Evolutionary conservation across 1,140 invertebrate genomes (phyloP).

Genomic region (Bicyclus anynana): DNA sequence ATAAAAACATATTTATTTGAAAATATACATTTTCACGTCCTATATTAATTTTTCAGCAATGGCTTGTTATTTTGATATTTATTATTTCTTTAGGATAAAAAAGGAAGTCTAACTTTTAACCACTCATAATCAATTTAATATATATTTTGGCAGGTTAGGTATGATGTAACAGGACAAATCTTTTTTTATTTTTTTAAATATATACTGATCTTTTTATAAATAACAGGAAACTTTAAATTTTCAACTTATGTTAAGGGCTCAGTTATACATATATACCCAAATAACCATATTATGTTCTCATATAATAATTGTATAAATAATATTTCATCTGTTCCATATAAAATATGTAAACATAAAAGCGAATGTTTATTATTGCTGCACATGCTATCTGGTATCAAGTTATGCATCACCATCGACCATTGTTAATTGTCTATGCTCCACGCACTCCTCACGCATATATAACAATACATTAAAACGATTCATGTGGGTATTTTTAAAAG

Average conservation of each 20-base stretch:
- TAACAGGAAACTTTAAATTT: too few relatives aligned
- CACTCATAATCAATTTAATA: not conserved
- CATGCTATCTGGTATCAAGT: not conserved
- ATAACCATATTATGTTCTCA: too few relatives aligned
- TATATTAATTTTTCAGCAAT: not conserved
- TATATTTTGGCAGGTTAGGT: not conserved
- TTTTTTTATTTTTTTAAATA: too few relatives aligned
- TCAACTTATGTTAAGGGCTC: too few relatives aligned
- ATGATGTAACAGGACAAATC: too few relatives aligned
- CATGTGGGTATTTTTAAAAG: slow-evolving; percentile 61
- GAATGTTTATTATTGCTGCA: slow-evolving; percentile 3
- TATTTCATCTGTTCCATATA: too few relatives aligned
- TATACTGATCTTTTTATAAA: too few relatives aligned
- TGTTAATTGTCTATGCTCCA: not conserved
- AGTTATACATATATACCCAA: too few relatives aligned
- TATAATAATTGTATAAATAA: not conserved
- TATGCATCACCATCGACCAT: not conserved
- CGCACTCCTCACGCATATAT: not conserved
- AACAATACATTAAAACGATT: slow-evolving; percentile 16
- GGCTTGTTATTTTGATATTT: too few relatives aligned
- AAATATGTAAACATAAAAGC: not conserved
- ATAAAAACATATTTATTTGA: not conserved
- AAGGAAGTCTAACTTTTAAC: too few relatives aligned
- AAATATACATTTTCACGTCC: not conserved
- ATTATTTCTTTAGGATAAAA: not conserved